Percentiles rank a stretch among this genome's conserved stretches.
phyloP scores from a whole-genome alignment of 2,797 vertebrate genomes.

The Neopelma chrysocephalum region DNA sequence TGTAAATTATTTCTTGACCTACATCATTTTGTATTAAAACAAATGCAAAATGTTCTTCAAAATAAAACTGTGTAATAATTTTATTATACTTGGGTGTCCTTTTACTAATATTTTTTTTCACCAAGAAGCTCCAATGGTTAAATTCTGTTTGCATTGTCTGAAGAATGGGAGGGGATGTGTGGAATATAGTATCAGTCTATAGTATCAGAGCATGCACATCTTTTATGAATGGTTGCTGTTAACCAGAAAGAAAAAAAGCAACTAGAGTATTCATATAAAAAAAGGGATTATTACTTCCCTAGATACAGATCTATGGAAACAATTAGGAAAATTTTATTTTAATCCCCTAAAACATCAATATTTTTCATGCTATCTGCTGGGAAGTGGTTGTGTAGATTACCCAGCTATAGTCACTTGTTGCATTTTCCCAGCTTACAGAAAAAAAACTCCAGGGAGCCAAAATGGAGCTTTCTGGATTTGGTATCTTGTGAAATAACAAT shows the following conservation, averaged over 20 bases:
- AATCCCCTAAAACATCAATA: neutral
- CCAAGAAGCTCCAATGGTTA: neutral
- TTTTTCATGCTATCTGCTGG: neutral
- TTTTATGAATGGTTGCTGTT: neutral
- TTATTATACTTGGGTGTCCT: constrained; percentile 64
- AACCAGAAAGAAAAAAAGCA: neutral
- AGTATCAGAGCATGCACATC: neutral
- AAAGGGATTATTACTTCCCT: neutral
- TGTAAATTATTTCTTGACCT: constrained; percentile 82
- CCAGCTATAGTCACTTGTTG: neutral
- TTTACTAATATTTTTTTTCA: constrained; percentile 24
- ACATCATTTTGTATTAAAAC: constrained; percentile 81
- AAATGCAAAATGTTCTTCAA: constrained; percentile 79
- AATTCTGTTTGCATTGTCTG: neutral
- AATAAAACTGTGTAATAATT: constrained; percentile 78
- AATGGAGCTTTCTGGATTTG: neutral
- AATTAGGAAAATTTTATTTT: neutral
- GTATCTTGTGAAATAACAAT: neutral
- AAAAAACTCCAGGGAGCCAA: neutral
- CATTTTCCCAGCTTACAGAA: neutral
- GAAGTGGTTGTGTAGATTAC: neutral
- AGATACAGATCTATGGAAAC: neutral
- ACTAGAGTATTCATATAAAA: neutral
- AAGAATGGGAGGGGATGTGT: neutral
- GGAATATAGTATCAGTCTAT: neutral